Conservation (phyloP, 2,888 invertebrate genomes). For the Drosophila rellima region DNA sequence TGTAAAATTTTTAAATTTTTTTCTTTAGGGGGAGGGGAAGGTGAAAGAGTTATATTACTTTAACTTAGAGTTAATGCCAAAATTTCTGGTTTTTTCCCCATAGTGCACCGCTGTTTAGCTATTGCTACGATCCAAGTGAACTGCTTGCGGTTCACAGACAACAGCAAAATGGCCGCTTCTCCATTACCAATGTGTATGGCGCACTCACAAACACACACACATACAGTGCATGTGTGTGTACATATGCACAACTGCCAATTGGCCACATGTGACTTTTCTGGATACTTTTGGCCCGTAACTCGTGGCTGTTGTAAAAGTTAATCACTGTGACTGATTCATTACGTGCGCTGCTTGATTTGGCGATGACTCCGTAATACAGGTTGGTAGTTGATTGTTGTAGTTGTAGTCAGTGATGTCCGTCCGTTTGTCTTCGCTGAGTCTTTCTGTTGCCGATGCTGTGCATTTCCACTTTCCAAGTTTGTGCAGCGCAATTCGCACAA, state of each 20-base stretch:
- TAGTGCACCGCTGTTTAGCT: no score
- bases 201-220: neutral
- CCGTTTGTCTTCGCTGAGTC: constrained; percentile 19
- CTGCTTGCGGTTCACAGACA: constrained; percentile 8
- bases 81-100: no score
- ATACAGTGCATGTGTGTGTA: neutral
- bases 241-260: constrained; percentile 36
- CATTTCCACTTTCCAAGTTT: constrained; percentile 69
- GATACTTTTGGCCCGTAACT: constrained; percentile 43
- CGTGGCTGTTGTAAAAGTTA: constrained; percentile 63
- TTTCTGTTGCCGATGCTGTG: constrained; percentile 48
- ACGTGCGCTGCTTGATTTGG: constrained; percentile 71
- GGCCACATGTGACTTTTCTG: constrained; percentile 54
- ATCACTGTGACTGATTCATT: constrained; percentile 78
- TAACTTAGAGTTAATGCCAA: no score
- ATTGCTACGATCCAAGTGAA: neutral
- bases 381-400: constrained; percentile 7
- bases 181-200: neutral
- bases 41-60: no score
- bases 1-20: no score
- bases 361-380: constrained; percentile 47
- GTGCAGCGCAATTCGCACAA: constrained; percentile 63
- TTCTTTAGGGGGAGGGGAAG: no score
- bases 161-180: neutral
- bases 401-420: constrained; percentile 27